Percentiles rank a stretch among this genome's conserved stretches.
Evolutionary conservation across 2,888 invertebrate species (phyloP).

Genomic region (Scrobipalpa costella): DNA sequence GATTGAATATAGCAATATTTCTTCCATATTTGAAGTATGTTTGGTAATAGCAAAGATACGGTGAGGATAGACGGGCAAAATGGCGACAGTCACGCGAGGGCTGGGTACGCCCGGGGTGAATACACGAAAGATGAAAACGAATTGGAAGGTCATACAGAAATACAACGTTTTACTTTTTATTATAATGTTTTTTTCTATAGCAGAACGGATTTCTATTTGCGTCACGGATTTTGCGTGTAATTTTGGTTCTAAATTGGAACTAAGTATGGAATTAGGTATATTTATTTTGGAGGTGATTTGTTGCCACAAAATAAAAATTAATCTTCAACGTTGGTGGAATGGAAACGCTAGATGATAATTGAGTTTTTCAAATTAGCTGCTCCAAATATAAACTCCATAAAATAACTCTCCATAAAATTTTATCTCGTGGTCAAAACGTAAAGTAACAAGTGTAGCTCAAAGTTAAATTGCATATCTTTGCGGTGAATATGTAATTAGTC

Average conservation of each 20-base stretch:
- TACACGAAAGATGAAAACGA: conserved; percentile 44
- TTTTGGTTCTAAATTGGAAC: no score
- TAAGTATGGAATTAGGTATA: no score
- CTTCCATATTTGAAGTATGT: conserved; percentile 19
- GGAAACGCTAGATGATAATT: no score
- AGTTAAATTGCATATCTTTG: conserved; percentile 17
- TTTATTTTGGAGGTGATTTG: no score
- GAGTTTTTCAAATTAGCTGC: not conserved
- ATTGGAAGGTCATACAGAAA: conserved; percentile 35
- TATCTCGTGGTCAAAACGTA: not conserved
- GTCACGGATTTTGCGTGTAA: no score
- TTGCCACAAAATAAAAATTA: no score
- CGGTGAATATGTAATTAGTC: conserved; percentile 33
- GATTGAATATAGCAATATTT: conserved; percentile 11
- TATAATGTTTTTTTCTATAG: no score
- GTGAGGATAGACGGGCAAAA: conserved; percentile 29
- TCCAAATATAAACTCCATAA: no score
- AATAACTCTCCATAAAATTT: no score
- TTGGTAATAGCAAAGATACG: conserved; percentile 10
- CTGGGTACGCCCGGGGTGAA: conserved; percentile 45
- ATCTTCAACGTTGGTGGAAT: no score
- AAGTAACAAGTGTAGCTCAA: not conserved
- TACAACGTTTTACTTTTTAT: no score
- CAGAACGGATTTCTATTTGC: no score
- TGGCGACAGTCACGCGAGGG: conserved; percentile 44